Conservation (phyloP, 2,888 invertebrate genomes). For the Rotaria macrura region DNA sequence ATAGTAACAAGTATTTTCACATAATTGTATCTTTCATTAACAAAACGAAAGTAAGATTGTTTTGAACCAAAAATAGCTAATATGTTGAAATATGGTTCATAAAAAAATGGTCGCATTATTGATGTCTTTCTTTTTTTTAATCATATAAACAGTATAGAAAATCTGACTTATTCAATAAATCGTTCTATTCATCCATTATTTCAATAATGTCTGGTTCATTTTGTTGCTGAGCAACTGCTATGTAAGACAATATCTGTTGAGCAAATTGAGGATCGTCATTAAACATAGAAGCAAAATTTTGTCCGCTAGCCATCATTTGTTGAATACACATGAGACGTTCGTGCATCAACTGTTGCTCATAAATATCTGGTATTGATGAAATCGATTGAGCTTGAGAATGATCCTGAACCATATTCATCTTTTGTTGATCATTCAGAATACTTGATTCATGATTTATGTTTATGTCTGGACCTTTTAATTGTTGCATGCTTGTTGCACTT, state of each 20-base stretch:
- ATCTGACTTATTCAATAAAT: background rate
- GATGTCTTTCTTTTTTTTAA: background rate
- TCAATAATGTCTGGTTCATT: background rate
- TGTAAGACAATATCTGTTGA: background rate
- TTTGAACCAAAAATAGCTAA: no score
- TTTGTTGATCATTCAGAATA: background rate
- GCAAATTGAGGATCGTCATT: constrained; percentile 14
- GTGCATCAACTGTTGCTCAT: background rate
- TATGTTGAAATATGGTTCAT: no score
- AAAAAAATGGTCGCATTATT: no score
- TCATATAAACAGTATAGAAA: background rate
- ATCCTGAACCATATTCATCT: background rate
- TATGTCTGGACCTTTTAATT: background rate
- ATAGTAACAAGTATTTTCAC: no score
- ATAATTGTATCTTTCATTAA: no score
- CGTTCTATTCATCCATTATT: background rate
- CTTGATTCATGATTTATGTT: background rate
- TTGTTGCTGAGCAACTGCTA: background rate
- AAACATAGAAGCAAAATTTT: constrained; percentile 6
- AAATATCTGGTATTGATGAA: background rate
- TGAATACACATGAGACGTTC: constrained; percentile 15
- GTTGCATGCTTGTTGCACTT: constrained; percentile 13
- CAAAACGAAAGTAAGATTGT: no score
- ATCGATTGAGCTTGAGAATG: background rate
- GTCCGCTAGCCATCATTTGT: constrained; percentile 17